Base-by-base conservation (phyloP, 2,888 invertebrate species). In the Alentia gelatinosa region DNA sequence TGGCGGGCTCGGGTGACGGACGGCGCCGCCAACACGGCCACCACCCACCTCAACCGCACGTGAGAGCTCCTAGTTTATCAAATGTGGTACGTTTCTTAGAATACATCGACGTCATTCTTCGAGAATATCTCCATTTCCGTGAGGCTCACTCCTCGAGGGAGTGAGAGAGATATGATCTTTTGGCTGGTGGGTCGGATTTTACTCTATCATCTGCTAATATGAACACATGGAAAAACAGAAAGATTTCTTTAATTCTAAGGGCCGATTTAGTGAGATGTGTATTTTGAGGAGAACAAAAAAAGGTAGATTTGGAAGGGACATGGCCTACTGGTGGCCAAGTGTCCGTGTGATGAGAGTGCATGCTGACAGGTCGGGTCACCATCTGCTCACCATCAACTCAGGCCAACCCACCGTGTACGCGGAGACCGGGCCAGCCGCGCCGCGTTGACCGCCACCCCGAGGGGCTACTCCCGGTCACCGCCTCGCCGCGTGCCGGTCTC, bases 1-100 rank as follows among this genome's bases (percentile, higher is more conserved):
- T 30, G 12, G 79, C 19, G 39, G n/a, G 79, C 15, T 79, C 79
- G 79, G 79, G 79, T 79, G 79, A n/a, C 79, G 79, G 79, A 7
- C 79, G 19, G 12, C n/a, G 39, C 37, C 39, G 37, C 23, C 35
- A 35, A 79, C 79, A 37, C 79, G 9, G 12, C 35, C 37, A 39
- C 37, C 26, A 23, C 79, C 79, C 35, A 39, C 79, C 5, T n/a
- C n/a, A n/a, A n/a, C n/a, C n/a, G n/a, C n/a, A n/a, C n/a, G n/a
- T n/a, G n/a, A n/a, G n/a, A n/a, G n/a, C n/a, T n/a, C n/a, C n/a
- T n/a, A n/a, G n/a, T n/a, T n/a, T n/a, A n/a, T n/a, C n/a, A n/a
- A n/a, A n/a, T n/a, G n/a, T n/a, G n/a, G n/a, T n/a, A n/a, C n/a
- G n/a, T n/a, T n/a, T n/a, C n/a, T n/a, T n/a, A n/a, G n/a, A n/a